phyloP scores from a whole-genome alignment of 2,888 invertebrate species.

The Drosophila anomalipes region DNA sequence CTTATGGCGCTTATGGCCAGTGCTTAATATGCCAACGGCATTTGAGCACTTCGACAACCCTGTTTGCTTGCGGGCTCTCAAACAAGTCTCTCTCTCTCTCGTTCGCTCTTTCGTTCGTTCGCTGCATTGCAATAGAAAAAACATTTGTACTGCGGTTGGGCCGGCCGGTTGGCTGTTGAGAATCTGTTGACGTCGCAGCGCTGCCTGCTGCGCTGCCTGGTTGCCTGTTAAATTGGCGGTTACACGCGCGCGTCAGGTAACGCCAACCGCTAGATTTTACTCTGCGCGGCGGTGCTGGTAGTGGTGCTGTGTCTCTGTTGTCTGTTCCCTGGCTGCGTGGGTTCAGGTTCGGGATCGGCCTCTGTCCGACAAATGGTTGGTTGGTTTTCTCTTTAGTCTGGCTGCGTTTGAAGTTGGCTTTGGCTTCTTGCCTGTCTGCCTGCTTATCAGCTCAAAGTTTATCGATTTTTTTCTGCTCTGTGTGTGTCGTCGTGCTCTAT shows the following conservation, averaged over 20 bases:
- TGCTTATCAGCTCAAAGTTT: conserved; percentile 54
- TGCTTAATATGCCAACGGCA: not conserved
- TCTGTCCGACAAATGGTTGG: conserved; percentile 15
- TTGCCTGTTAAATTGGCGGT: conserved; percentile 84
- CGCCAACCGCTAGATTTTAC: conserved; percentile 39
- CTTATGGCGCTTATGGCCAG: not conserved
- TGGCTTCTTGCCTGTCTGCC: conserved; percentile 27
- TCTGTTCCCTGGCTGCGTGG: conserved; percentile 20
- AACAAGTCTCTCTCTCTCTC: conserved; percentile 4
- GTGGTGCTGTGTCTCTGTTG: conserved; percentile 17
- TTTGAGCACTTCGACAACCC: conserved; percentile 31
- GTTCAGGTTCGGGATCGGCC: conserved; percentile 19
- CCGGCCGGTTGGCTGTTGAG: conserved; percentile 43
- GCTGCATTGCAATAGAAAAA: conserved; percentile 7
- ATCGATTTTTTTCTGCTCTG: conserved; percentile 51
- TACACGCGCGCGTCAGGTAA: conserved; percentile 82
- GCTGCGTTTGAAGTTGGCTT: conserved; percentile 32
- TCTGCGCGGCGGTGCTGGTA: conserved; percentile 23
- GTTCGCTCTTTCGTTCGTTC: not conserved
- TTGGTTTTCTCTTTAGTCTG: conserved; percentile 23
- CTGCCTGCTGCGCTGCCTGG: conserved; percentile 72
- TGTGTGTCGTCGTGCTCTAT: conserved; percentile 7
- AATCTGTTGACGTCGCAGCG: conserved; percentile 27
- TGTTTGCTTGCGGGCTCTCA: conserved; percentile 10
- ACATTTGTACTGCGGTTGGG: conserved; percentile 3